Evolutionary conservation across 1,140 invertebrate species (phyloP).

Genomic region (Brachionus calyciflorus): DNA sequence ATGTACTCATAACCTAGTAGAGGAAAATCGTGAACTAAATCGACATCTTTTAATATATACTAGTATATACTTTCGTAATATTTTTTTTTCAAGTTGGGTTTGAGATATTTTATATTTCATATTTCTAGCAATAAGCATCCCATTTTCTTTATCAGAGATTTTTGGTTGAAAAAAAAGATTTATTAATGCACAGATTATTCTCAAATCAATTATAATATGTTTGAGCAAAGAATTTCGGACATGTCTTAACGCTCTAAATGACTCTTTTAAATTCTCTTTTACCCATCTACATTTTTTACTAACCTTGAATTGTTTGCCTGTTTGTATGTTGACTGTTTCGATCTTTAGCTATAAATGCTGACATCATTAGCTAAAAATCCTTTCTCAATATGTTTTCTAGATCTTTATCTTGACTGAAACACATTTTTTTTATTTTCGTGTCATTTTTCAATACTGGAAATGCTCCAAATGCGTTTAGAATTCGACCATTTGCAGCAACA

Average conservation of each 20-base stretch:
- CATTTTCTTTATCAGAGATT: slow-evolving; percentile 5
- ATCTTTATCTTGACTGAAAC: neutral
- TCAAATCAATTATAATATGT: neutral
- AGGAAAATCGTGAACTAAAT: neutral
- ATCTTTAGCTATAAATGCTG: slow-evolving; percentile 11
- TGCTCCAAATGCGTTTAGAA: neutral
- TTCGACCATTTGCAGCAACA: neutral
- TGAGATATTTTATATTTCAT: neutral
- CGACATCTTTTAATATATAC: neutral
- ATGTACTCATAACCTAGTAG: neutral
- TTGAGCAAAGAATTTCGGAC: slow-evolving; percentile 7
- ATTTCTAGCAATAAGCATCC: neutral
- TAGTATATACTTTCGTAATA: neutral
- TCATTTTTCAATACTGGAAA: neutral
- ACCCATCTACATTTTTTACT: slow-evolving; percentile 18
- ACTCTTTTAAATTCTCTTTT: neutral
- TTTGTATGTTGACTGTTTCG: neutral
- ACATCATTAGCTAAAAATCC: neutral
- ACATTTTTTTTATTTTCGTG: neutral
- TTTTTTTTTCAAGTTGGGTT: neutral
- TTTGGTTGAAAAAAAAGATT: slow-evolving; percentile 16
- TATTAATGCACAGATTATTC: neutral
- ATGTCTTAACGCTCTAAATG: neutral
- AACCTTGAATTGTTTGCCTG: slow-evolving; percentile 4
- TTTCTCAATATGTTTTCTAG: neutral